phyloP scores from a whole-genome alignment of 2,888 invertebrate species.

The Hirtodrosophila histrioides region DNA sequence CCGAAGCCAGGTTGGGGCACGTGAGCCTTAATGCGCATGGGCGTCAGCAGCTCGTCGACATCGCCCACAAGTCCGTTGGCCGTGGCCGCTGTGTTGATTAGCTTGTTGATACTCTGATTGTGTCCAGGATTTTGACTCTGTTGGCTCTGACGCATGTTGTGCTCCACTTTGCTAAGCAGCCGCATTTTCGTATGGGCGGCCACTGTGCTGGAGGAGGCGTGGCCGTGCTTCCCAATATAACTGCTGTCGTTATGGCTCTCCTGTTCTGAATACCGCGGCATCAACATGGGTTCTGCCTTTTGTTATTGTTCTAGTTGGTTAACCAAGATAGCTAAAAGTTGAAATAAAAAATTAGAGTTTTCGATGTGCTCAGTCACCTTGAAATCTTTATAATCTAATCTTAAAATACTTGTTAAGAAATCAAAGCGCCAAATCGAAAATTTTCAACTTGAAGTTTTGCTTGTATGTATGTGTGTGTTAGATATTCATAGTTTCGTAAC shows the following conservation, averaged over 20 bases:
- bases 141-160: conserved; percentile 72
- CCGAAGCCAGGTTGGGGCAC: conserved; percentile 7
- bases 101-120: conserved; percentile 60
- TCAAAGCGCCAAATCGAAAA: too few relatives aligned
- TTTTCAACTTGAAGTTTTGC: too few relatives aligned
- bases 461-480: too few relatives aligned
- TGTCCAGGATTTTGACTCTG: conserved; percentile 17
- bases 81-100: conserved; percentile 68
- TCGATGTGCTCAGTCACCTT: too few relatives aligned
- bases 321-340: conserved; percentile 30
- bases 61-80: conserved; percentile 72
- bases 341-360: background rate
- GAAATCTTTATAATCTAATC: too few relatives aligned
- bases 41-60: conserved; percentile 76
- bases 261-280: conserved; percentile 64
- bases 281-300: conserved; percentile 65
- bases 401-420: too few relatives aligned
- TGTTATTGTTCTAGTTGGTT: conserved; percentile 12
- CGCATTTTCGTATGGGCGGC: conserved; percentile 75
- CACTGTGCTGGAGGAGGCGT: conserved; percentile 59
- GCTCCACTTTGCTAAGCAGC: conserved; percentile 70
- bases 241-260: conserved; percentile 53
- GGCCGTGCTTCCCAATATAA: conserved; percentile 24
- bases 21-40: conserved; percentile 59
- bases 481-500: too few relatives aligned